Evolutionary conservation across 2,113 vertebrate genomes (phyloP).

Genomic region (Syngnathus floridae): DNA sequence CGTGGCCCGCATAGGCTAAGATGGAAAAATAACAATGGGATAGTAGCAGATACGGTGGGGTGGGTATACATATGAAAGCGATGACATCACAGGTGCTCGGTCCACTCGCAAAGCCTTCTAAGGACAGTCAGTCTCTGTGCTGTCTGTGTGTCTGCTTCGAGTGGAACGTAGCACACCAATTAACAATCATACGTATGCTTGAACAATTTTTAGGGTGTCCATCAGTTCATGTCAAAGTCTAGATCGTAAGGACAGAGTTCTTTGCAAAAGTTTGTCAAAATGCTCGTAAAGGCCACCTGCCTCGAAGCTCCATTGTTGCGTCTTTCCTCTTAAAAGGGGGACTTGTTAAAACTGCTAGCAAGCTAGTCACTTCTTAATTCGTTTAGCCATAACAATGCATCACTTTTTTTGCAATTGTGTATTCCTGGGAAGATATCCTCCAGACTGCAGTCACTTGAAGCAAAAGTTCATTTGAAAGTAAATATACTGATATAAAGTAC

Average conservation of each 20-base stretch:
- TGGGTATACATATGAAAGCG: conserved; percentile 28
- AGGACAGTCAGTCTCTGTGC: conserved; percentile 52
- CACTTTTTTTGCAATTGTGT: too few relatives aligned
- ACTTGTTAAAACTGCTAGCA: too few relatives aligned
- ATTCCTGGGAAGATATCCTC: too few relatives aligned
- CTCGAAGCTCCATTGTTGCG: too few relatives aligned
- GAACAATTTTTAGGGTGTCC: conserved; percentile 5
- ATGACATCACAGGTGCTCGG: conserved; percentile 52
- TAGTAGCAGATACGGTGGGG: conserved; percentile 39
- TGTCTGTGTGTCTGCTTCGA: conserved; percentile 37
- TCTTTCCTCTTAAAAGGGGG: too few relatives aligned
- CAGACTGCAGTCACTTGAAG: too few relatives aligned
- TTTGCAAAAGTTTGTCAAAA: background rate
- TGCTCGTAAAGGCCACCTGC: background rate
- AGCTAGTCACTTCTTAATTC: too few relatives aligned
- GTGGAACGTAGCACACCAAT: conserved; percentile 54
- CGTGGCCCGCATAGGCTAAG: conserved; percentile 41
- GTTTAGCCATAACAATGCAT: too few relatives aligned
- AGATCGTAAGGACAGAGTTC: background rate
- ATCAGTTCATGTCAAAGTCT: background rate
- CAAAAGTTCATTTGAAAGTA: too few relatives aligned
- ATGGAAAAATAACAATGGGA: conserved; percentile 59
- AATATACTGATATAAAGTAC: background rate
- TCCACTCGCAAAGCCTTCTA: conserved; percentile 54
- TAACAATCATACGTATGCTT: conserved; percentile 1